Evolutionary conservation across 2,797 vertebrate genomes (phyloP).

Genomic region (Tapirus indicus): DNA sequence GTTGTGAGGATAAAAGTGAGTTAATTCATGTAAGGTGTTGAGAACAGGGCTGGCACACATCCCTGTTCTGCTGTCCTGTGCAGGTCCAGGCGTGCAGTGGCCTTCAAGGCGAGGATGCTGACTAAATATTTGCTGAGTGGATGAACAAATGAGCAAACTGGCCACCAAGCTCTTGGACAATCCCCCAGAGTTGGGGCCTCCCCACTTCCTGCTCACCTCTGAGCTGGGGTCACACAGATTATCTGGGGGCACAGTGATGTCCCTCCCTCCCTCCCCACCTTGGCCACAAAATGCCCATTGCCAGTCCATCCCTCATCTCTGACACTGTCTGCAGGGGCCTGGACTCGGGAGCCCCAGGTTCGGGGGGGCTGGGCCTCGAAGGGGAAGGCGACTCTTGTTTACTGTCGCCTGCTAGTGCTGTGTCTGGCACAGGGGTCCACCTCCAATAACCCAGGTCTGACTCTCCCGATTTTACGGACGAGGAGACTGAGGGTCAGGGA

Average conservation of each 20-base stretch:
- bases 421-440: not conserved
- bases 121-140: not conserved
- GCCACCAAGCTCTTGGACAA: not conserved
- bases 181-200: not conserved
- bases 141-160: not conserved
- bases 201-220: not conserved
- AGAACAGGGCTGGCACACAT: not conserved
- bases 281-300: not conserved
- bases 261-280: rapidly evolving
- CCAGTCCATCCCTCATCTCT: not conserved
- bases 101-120: not conserved
- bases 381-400: not conserved
- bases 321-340: not conserved
- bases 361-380: not conserved
- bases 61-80: not conserved
- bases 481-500: not conserved
- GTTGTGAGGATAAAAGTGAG: not conserved
- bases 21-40: not conserved
- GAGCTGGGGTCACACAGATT: not conserved
- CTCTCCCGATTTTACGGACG: not conserved
- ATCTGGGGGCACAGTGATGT: not conserved
- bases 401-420: not conserved
- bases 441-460: not conserved
- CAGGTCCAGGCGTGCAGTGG: rapidly evolving
- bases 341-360: not conserved